Evolutionary conservation across 2,888 invertebrate genomes (phyloP).

Genomic region (Pheosia tremula): DNA sequence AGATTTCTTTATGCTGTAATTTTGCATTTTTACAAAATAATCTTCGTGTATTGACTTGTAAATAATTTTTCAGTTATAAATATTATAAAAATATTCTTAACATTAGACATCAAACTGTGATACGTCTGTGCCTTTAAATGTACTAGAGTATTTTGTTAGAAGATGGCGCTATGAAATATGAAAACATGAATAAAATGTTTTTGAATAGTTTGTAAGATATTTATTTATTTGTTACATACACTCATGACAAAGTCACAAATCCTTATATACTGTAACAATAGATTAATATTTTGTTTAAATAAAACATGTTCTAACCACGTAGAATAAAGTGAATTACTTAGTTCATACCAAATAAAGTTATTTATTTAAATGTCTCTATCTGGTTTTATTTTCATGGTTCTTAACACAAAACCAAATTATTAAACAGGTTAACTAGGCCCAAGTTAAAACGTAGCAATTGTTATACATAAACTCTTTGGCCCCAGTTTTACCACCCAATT

Average conservation of each 20-base stretch:
- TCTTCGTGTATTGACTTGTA: constrained; percentile 40
- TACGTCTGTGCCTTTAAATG: constrained; percentile 80
- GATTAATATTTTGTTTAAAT: constrained; percentile 21
- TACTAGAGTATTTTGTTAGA: constrained; percentile 56
- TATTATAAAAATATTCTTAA: constrained; percentile 46
- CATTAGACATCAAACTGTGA: constrained; percentile 78
- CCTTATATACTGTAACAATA: constrained; percentile 32
- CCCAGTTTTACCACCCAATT: too few species aligned
- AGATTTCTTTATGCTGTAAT: constrained; percentile 44
- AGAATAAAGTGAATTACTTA: constrained; percentile 41
- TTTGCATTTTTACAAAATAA: constrained; percentile 24
- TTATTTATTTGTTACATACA: constrained; percentile 52
- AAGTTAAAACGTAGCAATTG: too few species aligned
- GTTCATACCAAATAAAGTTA: constrained; percentile 66
- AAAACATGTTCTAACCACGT: constrained; percentile 33
- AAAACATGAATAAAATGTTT: constrained; percentile 44
- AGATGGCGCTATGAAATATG: constrained; percentile 71
- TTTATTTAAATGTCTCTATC: constrained; percentile 47
- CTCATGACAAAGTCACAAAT: constrained; percentile 33
- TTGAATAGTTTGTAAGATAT: constrained; percentile 49
- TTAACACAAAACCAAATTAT: too few species aligned
- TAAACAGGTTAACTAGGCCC: too few species aligned
- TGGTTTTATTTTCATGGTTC: constrained; percentile 12
- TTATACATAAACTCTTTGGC: too few species aligned
- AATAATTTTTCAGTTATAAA: constrained; percentile 52